Percentiles rank a stretch among this genome's conserved stretches.
Conservation (phyloP, 1,140 invertebrate species). For the Hetaerina americana region DNA sequence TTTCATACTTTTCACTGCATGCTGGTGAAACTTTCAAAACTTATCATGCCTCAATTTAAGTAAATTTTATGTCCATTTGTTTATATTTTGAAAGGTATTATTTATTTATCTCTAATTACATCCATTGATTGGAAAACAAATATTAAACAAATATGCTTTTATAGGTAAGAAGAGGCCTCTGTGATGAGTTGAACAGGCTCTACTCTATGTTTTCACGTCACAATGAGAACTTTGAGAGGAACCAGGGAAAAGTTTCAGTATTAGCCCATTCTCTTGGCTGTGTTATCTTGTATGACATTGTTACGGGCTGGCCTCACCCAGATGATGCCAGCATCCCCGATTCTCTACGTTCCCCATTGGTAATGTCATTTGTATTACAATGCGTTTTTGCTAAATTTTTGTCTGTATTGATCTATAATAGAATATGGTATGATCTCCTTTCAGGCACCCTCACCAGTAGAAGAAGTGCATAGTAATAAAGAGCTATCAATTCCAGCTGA, state of each 20-base stretch:
- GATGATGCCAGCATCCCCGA: neutral
- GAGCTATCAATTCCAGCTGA: neutral
- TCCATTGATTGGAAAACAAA: too few relatives aligned
- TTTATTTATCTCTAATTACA: too few relatives aligned
- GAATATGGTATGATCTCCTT: neutral
- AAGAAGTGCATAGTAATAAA: neutral
- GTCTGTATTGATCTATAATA: neutral
- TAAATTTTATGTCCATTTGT: too few relatives aligned
- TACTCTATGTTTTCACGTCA: conserved; percentile 56
- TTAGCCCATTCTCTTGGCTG: conserved; percentile 68
- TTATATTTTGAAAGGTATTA: too few relatives aligned
- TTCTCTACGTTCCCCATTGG: too few relatives aligned
- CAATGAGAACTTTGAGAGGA: conserved; percentile 48
- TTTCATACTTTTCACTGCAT: too few relatives aligned
- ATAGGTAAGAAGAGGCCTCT: conserved; percentile 51
- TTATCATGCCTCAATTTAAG: too few relatives aligned
- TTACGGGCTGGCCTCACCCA: conserved; percentile 48
- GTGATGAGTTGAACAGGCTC: conserved; percentile 52
- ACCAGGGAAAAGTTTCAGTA: conserved; percentile 58
- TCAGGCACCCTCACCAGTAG: neutral
- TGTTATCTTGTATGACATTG: conserved; percentile 67
- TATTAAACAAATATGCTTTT: too few relatives aligned
- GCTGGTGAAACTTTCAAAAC: too few relatives aligned
- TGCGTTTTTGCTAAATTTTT: neutral
- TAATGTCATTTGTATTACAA: neutral